phyloP scores from a whole-genome alignment of 2,888 invertebrate species.

The Eilema griseolum region DNA sequence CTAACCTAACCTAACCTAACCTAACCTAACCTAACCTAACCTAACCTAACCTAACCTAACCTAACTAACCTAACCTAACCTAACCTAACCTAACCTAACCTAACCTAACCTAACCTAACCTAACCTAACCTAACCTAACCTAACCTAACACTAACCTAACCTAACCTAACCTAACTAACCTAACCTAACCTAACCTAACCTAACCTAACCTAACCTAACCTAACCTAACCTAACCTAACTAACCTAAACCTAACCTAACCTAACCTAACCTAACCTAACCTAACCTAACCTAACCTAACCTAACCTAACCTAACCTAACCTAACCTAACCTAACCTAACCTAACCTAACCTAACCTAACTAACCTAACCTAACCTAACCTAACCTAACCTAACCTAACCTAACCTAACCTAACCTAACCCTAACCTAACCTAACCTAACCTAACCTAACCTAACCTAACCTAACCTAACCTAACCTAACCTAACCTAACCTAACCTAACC shows the following conservation, averaged over 20 bases:
- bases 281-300: conserved; percentile 38
- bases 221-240: conserved; percentile 42
- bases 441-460: conserved; percentile 37
- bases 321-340: conserved; percentile 26
- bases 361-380: conserved; percentile 24
- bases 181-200: conserved; percentile 40
- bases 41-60: conserved; percentile 29
- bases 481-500: conserved; percentile 41
- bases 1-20: conserved; percentile 35
- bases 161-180: conserved; percentile 26
- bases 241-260: conserved; percentile 35
- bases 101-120: conserved; percentile 25
- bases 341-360: conserved; percentile 27
- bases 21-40: conserved; percentile 30
- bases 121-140: conserved; percentile 27
- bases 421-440: conserved; percentile 16
- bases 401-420: conserved; percentile 28
- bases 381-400: conserved; percentile 29
- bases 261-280: conserved; percentile 42
- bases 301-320: conserved; percentile 32
- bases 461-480: conserved; percentile 27
- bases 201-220: conserved; percentile 42
- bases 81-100: conserved; percentile 11
- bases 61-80: conserved; percentile 1
- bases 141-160: conserved; percentile 26